Evolutionary conservation across 1,140 invertebrate species (phyloP).

Genomic region (Heterodera carotae): DNA sequence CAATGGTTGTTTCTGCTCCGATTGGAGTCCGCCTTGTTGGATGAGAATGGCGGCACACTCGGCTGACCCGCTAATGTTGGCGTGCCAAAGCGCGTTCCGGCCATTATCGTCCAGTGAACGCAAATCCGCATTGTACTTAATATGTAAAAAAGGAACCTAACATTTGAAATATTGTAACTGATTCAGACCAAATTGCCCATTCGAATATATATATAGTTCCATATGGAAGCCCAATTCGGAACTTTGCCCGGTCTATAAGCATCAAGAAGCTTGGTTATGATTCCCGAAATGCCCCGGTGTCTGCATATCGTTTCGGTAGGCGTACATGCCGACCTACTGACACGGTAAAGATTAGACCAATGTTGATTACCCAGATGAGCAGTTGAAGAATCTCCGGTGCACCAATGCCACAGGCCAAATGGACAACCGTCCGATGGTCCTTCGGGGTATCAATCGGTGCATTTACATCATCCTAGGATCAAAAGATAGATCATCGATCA

Average conservation of each 20-base stretch:
- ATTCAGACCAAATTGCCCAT: too few relatives aligned
- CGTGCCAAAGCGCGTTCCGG: slow-evolving; percentile 36
- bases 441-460: slow-evolving; percentile 14
- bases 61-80: slow-evolving; percentile 29
- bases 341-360: slow-evolving; percentile 15
- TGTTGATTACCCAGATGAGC: slow-evolving; percentile 40
- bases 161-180: too few relatives aligned
- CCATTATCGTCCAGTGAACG: slow-evolving; percentile 32
- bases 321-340: too few relatives aligned
- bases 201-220: too few relatives aligned
- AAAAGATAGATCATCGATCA: too few relatives aligned
- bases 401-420: slow-evolving; percentile 44
- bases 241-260: too few relatives aligned
- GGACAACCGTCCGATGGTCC: slow-evolving; percentile 30
- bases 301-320: too few relatives aligned
- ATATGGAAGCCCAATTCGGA: too few relatives aligned
- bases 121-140: slow-evolving; percentile 37
- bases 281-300: too few relatives aligned
- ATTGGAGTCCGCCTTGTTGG: not conserved
- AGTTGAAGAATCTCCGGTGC: slow-evolving; percentile 39
- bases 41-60: slow-evolving; percentile 30
- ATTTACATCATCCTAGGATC: slow-evolving; percentile 26
- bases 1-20: not conserved
- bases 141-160: slow-evolving; percentile 14
- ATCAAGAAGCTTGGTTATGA: too few relatives aligned